These are phyloP conservation scores for Epinotia ramella DNA, from an alignment of 2,888 invertebrate species.

Conservation along the genomic window DNA sequence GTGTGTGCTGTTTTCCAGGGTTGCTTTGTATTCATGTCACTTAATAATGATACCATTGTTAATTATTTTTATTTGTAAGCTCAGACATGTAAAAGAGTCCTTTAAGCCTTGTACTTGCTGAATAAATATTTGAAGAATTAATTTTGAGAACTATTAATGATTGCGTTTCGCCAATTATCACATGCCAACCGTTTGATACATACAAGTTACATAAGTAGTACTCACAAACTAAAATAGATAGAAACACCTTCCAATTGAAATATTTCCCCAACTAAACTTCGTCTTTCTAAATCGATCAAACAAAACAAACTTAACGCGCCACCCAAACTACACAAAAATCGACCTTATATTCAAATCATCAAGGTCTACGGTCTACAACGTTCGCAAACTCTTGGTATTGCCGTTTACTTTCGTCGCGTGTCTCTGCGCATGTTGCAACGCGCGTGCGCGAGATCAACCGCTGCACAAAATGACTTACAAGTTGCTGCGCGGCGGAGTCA, in stretches of 20 bases:
- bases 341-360: neutral
- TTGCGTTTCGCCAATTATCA: neutral
- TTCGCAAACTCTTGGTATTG: neutral
- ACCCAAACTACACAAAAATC: neutral
- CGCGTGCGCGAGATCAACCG: constrained; percentile 18
- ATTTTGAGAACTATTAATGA: no score
- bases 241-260: neutral
- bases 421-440: constrained; percentile 23
- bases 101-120: no score
- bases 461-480: neutral
- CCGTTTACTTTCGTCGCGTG: constrained; percentile 27
- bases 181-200: neutral
- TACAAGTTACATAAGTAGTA: neutral
- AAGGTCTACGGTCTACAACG: neutral
- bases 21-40: no score
- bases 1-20: no score
- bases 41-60: no score
- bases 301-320: neutral
- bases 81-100: no score
- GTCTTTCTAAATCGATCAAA: constrained; percentile 10
- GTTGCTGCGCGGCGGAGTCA: neutral
- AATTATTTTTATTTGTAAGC: no score
- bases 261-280: neutral
- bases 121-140: no score
- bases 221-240: neutral